Conservation (phyloP, 2,888 invertebrate species). For the Oscheius sp. region DNA sequence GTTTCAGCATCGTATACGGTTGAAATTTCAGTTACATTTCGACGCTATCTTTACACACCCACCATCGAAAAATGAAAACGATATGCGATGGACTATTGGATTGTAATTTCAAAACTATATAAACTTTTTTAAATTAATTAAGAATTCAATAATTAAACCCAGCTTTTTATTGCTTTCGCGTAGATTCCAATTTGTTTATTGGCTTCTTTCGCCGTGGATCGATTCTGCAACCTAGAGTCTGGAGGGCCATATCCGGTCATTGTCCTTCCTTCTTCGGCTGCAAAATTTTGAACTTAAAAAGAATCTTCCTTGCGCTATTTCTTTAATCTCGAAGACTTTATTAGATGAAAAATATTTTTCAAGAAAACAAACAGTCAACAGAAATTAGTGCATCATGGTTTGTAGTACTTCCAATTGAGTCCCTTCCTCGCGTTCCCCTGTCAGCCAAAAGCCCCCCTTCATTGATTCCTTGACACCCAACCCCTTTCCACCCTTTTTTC, state of each 20-base stretch:
- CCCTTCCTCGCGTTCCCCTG: too few relatives aligned
- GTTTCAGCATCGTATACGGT: not conserved
- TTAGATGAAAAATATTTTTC: not conserved
- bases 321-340: too few relatives aligned
- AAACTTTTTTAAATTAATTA: too few relatives aligned
- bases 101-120: not conserved
- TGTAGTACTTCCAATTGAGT: too few relatives aligned
- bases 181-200: not conserved
- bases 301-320: too few relatives aligned
- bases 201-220: not conserved
- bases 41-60: not conserved
- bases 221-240: not conserved
- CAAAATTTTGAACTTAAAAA: too few relatives aligned
- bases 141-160: not conserved
- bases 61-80: not conserved
- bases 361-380: not conserved
- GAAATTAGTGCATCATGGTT: not conserved
- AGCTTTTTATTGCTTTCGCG: not conserved
- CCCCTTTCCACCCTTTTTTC: not conserved
- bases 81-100: not conserved
- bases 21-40: not conserved
- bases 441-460: not conserved
- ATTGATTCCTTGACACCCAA: slow-evolving; percentile 22
- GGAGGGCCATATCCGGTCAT: not conserved
- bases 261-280: too few relatives aligned